A percentile compares a stretch with the other conserved stretches of the same genome.
phyloP scores from a whole-genome alignment of 2,888 invertebrate species.

The Clostera curtula region DNA sequence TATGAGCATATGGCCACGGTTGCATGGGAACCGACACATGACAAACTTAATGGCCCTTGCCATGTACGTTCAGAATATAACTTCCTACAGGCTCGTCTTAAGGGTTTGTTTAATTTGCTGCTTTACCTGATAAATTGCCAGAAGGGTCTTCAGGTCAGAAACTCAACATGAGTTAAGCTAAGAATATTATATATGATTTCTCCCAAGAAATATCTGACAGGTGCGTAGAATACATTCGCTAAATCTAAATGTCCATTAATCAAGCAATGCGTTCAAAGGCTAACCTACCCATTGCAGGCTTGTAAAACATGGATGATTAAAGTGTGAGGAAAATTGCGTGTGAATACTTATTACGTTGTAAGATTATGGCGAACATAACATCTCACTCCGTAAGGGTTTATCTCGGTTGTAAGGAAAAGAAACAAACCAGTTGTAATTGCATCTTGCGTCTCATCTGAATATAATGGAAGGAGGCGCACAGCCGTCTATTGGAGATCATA shows the following conservation, averaged over 20 bases:
- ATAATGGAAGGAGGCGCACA: conserved; percentile 57
- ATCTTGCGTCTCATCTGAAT: conserved; percentile 62
- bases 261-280: conserved; percentile 25
- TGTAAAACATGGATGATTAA: conserved; percentile 14
- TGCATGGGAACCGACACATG: conserved; percentile 36
- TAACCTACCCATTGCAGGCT: conserved; percentile 5
- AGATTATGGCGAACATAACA: conserved; percentile 29
- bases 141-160: conserved; percentile 12
- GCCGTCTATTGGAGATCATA: conserved; percentile 38
- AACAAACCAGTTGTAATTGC: conserved; percentile 23
- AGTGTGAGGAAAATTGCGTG: conserved; percentile 11
- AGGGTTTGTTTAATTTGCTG: no score
- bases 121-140: conserved; percentile 17
- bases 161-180: conserved; percentile 16
- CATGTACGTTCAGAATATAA: not conserved
- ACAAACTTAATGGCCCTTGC: conserved; percentile 18
- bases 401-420: conserved; percentile 20
- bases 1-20: conserved; percentile 33
- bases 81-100: no score
- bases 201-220: no score
- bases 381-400: conserved; percentile 30
- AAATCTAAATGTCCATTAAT: conserved; percentile 47
- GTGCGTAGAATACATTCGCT: conserved; percentile 28
- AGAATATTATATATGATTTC: no score
- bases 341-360: conserved; percentile 19